Evolutionary conservation across 2,113 vertebrate species (phyloP), one percentile per base, ranked within the genome.

Genomic region (Pteruthius melanotis): DNA sequence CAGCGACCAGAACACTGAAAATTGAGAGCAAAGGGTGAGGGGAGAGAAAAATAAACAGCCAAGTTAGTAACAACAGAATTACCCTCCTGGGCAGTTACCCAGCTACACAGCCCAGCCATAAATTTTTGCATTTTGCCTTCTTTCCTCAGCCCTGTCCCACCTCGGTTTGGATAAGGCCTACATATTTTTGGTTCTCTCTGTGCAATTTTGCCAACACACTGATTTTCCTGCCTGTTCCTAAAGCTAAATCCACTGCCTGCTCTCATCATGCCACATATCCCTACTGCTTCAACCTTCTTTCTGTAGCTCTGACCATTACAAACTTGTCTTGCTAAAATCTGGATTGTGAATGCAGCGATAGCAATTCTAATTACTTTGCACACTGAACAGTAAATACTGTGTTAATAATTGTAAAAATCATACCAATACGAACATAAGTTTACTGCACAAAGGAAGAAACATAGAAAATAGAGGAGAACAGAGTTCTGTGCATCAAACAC

Each of bases 1-100:
- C 99, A 99, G 61, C 39, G 98, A 64, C 98, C 98, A 15, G 98
- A 97, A 91, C 99, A 99, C 99, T 99, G 94, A 11, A 87, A 89
- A 52, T 35, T 5, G 54, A 70, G 45, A 86, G 47, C 40, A 72
- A 72, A 80, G 35, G 47, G 50, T 18, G 19, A 72, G 45, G 50
- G 33, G 30, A 86, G 86, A 53, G 40, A 90, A 96, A 71, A 94
- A 95, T 19, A 94, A 54, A 37, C 15, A 31, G 33, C 3, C 21
- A 66, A 21, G 14, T 65, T 37, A 84, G 7, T 28, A 75, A 47
- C 4, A 28, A n/a, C 10, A 89, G n/a, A 82, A 78, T 75, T 40
- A 3, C 4, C 13, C 9, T 26, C 42, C 35, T 53, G 28, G 22
- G 26, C 24, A 66, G 30, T 21, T 14, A 45, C 19, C 11, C 37